Evolutionary conservation across 2,797 vertebrate species (phyloP), one percentile per base, ranked within the genome.

Genomic region (Poeciliopsis presidionis): DNA sequence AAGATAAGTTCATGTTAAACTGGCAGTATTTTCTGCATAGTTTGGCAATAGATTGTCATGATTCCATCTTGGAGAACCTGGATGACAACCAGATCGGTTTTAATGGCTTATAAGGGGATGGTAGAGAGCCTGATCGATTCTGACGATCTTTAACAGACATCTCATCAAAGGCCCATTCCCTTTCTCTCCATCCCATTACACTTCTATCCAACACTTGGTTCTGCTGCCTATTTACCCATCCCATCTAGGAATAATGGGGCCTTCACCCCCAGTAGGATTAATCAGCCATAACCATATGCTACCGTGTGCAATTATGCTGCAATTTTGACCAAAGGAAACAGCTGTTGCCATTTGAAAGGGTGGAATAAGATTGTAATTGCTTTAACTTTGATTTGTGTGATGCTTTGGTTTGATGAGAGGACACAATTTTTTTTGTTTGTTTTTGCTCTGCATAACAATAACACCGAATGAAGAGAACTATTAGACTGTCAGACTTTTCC

Each of bases 281-380:
- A 95, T 95, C 95, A 95, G 90, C 92, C 90, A 88, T 95, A 94
- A 94, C 94, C 95, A 95, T 95, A 95, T 95, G 95, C 93, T 94
- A 89, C 93, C 78, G 84, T 84, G 80, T 89, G 93, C 93, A 95
- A 96, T 95, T 94, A 94, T 79, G 78, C 86, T 79, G 91, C 93
- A 89, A 87, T 95, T 94, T 89, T 92, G 91, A 94, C 93, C 94
- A 90, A 84, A 88, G 89, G 90, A 95, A 95, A 93, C 94, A 95
- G 93, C 95, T 96, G 94, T 94, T 94, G 91, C 91, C 92, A 90
- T 94, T 95, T 93, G 90, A 93, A 94, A 95, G 88, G 89, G 87
- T 84, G 84, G 92, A 90, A 93, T 91, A 91, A 90, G 90, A 92
- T 91, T 93, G 88, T 94, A 94, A 96, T 95, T 95, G 93, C 92